A percentile compares a stretch with the other conserved stretches of the same genome.
Evolutionary conservation across 2,888 invertebrate genomes (phyloP).

Genomic region (Archips crataeganus): DNA sequence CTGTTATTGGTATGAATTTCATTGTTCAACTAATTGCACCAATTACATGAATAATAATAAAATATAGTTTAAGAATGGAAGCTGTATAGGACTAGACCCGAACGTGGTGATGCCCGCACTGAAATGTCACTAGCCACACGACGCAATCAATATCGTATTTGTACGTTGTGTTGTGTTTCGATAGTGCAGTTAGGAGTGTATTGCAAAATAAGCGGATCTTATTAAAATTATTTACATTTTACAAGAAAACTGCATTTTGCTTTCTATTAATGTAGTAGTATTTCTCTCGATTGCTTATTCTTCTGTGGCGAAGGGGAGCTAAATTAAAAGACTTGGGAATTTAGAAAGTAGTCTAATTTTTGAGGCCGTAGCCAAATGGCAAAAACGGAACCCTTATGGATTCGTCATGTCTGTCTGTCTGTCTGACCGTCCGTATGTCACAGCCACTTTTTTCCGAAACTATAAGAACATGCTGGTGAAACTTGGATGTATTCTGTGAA

Average conservation of each 20-base stretch:
- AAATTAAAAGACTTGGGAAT: not conserved
- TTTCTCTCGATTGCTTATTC: not conserved
- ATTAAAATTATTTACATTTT: constrained; percentile 45
- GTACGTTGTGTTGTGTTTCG: constrained; percentile 76
- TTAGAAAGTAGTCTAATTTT: not conserved
- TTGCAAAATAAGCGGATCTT: constrained; percentile 60
- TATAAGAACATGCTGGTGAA: too few species aligned
- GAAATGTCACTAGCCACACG: constrained; percentile 84
- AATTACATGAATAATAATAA: too few species aligned
- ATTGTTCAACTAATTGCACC: too few species aligned
- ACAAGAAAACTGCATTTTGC: constrained; percentile 41
- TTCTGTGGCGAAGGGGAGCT: not conserved
- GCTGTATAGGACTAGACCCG: constrained; percentile 49
- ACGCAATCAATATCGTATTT: constrained; percentile 86
- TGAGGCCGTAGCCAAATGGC: too few species aligned
- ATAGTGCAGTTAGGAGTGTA: constrained; percentile 76
- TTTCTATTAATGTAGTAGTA: not conserved
- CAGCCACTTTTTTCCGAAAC: too few species aligned
- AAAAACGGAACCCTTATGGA: too few species aligned
- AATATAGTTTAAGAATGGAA: not conserved
- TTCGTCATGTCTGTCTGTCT: too few species aligned
- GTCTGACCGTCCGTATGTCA: too few species aligned
- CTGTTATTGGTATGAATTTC: too few species aligned
- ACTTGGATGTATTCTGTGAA: too few species aligned
- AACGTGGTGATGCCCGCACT: constrained; percentile 63